Conservation (phyloP, 2,113 vertebrate species). For the Numida meleagris region DNA sequence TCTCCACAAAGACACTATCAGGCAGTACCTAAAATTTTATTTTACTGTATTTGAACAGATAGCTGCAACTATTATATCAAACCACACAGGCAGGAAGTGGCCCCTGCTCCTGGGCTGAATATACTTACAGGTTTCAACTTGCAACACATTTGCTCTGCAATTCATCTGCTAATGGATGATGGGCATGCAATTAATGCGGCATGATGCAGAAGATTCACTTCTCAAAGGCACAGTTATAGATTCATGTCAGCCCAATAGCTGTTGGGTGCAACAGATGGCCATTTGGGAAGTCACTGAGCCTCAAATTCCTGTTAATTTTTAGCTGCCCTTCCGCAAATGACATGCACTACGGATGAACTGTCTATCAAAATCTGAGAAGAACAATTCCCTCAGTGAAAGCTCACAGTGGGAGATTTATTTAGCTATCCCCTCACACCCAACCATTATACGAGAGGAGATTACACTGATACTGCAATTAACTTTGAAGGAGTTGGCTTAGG, state of each 20-base stretch:
- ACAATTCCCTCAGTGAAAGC: background rate
- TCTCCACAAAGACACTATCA: background rate
- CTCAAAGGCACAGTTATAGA: background rate
- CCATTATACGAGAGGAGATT: background rate
- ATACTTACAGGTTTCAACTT: background rate
- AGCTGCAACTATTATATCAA: background rate
- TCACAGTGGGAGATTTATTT: background rate
- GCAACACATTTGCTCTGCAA: background rate
- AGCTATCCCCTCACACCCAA: background rate
- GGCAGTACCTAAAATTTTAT: background rate
- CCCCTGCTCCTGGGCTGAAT: background rate
- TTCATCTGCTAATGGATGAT: background rate
- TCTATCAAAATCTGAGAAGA: background rate
- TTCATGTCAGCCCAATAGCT: background rate
- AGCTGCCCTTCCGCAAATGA: background rate
- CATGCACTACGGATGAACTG: background rate
- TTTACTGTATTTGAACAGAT: background rate
- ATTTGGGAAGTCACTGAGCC: background rate
- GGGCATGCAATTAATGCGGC: background rate
- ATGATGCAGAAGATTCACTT: background rate
- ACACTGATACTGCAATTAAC: background rate
- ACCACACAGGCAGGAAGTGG: background rate
- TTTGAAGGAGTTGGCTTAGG: background rate
- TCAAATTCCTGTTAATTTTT: background rate
- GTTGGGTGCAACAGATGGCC: background rate